Evolutionary conservation across 2,113 vertebrate genomes (phyloP), one percentile per base, ranked within the genome.

Genomic region (Otis tarda): DNA sequence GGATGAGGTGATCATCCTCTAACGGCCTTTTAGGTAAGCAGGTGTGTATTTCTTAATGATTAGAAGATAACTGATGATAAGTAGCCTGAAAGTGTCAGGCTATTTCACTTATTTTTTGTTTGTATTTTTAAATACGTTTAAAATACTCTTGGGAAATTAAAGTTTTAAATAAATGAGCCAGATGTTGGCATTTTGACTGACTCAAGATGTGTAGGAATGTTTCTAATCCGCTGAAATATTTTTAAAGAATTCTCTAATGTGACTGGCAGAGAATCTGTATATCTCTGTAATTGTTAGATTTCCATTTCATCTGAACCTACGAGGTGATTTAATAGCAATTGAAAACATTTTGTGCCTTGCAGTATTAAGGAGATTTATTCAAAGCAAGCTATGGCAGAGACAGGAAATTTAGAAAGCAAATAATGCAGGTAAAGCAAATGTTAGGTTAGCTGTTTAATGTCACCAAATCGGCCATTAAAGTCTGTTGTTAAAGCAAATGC

Each of bases 381-480:
- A 53, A 60, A 88, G 85, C 61, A 83, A 88, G 41, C 70, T 87
- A 6, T 57, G n/a, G 41, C 75, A 93, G 76, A 88, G 76, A 50
- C 24, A 86, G 41, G 67, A 93, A 68, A 70, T 56, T 43, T 52
- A 91, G 69, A 89, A 84, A 91, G 78, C 70, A 90, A 87, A 90
- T 90, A 94, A 76, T 52, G n/a, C 78, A 93, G 75, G 50, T 82
- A 61, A 88, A 91, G 57, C n/a, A 89, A 89, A 74, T 81, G n/a
- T 67, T 94, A 86, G 59, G 14, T 56, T 90, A 88, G 57, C 37
- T 95, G 50, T 83, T 85, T 63, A 56, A 74, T 93, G 91, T 70
- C 53, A 73, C 83, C 49, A 65, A 92, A 68, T 71, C 28, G 39
- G 6, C 64, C 22, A 21, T 28, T 65, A 2, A 76, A 82, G 20